Conservation (phyloP, 2,888 invertebrate species). For the Chloroclystis v-ata region DNA sequence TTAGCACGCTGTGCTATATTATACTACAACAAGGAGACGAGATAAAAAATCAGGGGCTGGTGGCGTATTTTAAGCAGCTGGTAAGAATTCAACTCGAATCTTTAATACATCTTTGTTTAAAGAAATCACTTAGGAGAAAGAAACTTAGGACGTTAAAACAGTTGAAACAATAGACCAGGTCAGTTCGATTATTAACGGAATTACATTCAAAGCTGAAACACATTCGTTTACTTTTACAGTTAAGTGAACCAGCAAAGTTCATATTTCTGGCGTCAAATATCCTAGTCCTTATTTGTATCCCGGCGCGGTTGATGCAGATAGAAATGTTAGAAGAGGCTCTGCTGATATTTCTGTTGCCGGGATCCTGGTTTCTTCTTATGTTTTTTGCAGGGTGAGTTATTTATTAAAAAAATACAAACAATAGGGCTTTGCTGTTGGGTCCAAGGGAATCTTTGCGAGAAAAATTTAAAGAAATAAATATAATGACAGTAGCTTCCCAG, state of each 20-base stretch:
- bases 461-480: too few relatives aligned
- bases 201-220: too few relatives aligned
- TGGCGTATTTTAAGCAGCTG: slow-evolving; percentile 94
- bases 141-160: too few relatives aligned
- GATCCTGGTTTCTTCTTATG: slow-evolving; percentile 98
- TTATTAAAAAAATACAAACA: background rate
- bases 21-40: slow-evolving; percentile 96
- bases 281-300: slow-evolving; percentile 92
- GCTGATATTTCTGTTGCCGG: slow-evolving; percentile 93
- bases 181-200: too few relatives aligned
- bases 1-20: slow-evolving; percentile 92
- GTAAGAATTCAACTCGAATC: slow-evolving; percentile 76
- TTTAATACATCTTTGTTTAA: too few relatives aligned
- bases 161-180: too few relatives aligned
- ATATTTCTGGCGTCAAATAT: slow-evolving; percentile 95
- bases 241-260: slow-evolving; percentile 95
- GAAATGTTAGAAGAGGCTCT: slow-evolving; percentile 93
- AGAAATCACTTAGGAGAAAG: too few relatives aligned
- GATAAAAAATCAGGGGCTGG: slow-evolving; percentile 94
- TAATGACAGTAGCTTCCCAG: too few relatives aligned
- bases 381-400: slow-evolving; percentile 95
- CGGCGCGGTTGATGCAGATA: slow-evolving; percentile 86
- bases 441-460: too few relatives aligned
- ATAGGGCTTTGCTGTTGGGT: too few relatives aligned
- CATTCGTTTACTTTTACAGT: too few relatives aligned